A percentile compares a stretch with the other conserved stretches of the same genome.
These are phyloP conservation scores for Pandion haliaetus DNA, from an alignment of 2,113 vertebrate genomes.

Conservation along the genomic window DNA sequence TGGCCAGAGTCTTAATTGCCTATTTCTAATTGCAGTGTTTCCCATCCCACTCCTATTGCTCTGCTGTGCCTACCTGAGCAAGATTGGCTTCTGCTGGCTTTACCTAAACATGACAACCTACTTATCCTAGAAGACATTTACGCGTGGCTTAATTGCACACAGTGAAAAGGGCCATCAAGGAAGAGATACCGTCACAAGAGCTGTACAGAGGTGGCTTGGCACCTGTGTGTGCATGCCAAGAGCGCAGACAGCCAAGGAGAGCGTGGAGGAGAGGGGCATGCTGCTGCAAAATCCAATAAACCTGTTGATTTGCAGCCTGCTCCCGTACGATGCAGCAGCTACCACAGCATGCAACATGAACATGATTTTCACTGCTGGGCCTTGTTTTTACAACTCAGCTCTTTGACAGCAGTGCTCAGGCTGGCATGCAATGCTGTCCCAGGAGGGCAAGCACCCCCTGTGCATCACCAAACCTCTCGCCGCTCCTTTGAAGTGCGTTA, in stretches of 20 bases:
- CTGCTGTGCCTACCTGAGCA: neutral
- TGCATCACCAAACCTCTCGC: neutral
- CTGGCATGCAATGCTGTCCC: neutral
- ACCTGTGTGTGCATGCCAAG: neutral
- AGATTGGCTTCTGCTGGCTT: neutral
- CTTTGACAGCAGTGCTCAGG: neutral
- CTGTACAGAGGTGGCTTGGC: neutral
- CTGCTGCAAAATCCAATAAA: neutral
- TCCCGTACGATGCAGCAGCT: neutral
- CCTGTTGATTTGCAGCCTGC: neutral
- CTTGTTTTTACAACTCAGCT: neutral
- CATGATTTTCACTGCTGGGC: neutral
- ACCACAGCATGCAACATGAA: neutral
- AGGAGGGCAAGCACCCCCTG: neutral
- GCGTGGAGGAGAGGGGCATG: neutral
- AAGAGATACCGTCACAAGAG: neutral
- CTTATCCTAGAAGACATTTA: neutral
- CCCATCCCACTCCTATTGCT: neutral
- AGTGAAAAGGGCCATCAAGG: neutral
- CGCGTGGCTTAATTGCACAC: fast-evolving
- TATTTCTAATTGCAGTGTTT: neutral
- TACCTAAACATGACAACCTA: neutral
- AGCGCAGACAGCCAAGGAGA: neutral
- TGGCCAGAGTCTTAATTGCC: neutral
- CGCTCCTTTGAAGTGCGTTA: neutral